phyloP scores from a whole-genome alignment of 2,888 invertebrate species.

The Caenorhabditis virilis region DNA sequence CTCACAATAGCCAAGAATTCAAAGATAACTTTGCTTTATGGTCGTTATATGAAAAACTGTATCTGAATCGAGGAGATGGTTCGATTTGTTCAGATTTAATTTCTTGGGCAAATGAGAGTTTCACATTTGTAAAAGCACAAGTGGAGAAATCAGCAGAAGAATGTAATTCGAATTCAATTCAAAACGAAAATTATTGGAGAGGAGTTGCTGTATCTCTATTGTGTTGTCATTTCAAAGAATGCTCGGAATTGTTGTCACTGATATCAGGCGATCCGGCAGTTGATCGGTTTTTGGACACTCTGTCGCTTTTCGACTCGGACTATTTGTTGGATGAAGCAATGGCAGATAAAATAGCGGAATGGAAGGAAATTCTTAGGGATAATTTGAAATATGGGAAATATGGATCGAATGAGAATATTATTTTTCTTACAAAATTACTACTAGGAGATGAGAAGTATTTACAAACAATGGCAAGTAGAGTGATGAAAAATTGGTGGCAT shows the following conservation, averaged over 20 bases:
- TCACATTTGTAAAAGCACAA: constrained; percentile 21
- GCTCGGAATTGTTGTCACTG: constrained; percentile 17
- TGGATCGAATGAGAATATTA: constrained; percentile 28
- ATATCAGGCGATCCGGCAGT: constrained; percentile 11
- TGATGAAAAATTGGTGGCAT: constrained; percentile 42
- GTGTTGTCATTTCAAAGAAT: constrained; percentile 33
- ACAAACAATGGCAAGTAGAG: constrained; percentile 11
- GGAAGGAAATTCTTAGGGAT: constrained; percentile 32
- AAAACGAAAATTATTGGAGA: constrained; percentile 23
- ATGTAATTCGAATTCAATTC: background rate
- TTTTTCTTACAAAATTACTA: constrained; percentile 26
- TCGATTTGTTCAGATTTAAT: constrained; percentile 41
- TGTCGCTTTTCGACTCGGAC: constrained; percentile 24
- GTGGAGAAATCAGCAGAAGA: constrained; percentile 17
- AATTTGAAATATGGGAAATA: constrained; percentile 22
- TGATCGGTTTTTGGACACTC: constrained; percentile 24
- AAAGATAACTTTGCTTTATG: constrained; percentile 41
- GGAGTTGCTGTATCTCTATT: constrained; percentile 27
- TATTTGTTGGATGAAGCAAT: constrained; percentile 32
- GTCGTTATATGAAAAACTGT: constrained; percentile 45
- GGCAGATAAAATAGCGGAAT: constrained; percentile 22
- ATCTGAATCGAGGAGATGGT: constrained; percentile 36
- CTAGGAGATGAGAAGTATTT: constrained; percentile 37
- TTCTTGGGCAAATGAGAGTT: constrained; percentile 42
- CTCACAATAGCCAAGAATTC: constrained; percentile 17